These are phyloP conservation scores for Dryas iulia DNA, from an alignment of 1,140 invertebrate genomes.

Conservation along the genomic window DNA sequence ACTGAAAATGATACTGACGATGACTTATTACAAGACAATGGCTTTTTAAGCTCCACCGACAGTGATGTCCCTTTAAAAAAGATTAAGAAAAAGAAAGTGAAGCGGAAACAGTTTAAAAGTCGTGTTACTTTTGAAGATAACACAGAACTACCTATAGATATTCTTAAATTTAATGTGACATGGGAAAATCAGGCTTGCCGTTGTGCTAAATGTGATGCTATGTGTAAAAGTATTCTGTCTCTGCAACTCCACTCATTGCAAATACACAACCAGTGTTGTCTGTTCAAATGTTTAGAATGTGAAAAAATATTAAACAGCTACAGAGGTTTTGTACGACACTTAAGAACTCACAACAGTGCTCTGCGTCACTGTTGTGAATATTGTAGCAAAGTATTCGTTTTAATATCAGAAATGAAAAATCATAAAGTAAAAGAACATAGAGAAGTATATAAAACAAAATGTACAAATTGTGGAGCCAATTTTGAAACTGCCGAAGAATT, in stretches of 20 bases:
- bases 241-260: conserved; percentile 62
- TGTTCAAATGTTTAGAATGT: conserved; percentile 65
- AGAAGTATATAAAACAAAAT: conserved; percentile 45
- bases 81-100: conserved; percentile 51
- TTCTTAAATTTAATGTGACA: conserved; percentile 35
- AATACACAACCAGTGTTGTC: conserved; percentile 61
- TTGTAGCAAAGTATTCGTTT: conserved; percentile 56
- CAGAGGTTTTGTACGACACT: conserved; percentile 58
- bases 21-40: conserved; percentile 26
- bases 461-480: conserved; percentile 53
- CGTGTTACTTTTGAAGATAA: conserved; percentile 14
- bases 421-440: conserved; percentile 52
- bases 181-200: conserved; percentile 66
- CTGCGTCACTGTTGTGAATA: conserved; percentile 64
- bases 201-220: conserved; percentile 65
- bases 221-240: conserved; percentile 60
- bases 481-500: conserved; percentile 56
- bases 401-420: conserved; percentile 45
- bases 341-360: conserved; percentile 52
- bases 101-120: conserved; percentile 43
- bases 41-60: conserved; percentile 48
- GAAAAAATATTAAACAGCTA: conserved; percentile 50
- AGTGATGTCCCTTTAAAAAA: conserved; percentile 53
- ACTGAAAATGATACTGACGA: conserved; percentile 45
- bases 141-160: conserved; percentile 32